Evolutionary conservation across 2,113 vertebrate species (phyloP).

Genomic region (Syngnathoides biaculeatus): DNA sequence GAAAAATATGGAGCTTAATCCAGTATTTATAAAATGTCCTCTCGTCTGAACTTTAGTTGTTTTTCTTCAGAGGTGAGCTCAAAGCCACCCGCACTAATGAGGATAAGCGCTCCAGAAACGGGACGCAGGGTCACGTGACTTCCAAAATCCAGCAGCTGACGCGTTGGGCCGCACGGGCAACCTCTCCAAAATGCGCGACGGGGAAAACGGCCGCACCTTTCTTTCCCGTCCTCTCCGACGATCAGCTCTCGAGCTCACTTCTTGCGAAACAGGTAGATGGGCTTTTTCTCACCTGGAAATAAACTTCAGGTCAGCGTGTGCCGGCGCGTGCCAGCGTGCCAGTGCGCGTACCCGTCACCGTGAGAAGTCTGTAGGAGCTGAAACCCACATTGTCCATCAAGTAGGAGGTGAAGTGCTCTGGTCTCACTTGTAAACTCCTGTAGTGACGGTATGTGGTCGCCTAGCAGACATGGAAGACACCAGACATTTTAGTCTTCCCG

Average conservation of each 20-base stretch:
- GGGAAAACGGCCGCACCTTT: background rate
- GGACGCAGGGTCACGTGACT: background rate
- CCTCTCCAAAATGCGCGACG: background rate
- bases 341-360: no score
- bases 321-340: conserved; percentile 70
- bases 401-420: conserved; percentile 80
- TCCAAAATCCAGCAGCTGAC: background rate
- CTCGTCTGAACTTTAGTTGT: background rate
- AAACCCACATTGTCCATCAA: conserved; percentile 83
- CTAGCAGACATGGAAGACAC: conserved; percentile 60
- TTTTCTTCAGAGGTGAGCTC: background rate
- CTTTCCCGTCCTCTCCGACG: no score
- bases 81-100: background rate
- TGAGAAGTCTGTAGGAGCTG: conserved; percentile 77
- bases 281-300: conserved; percentile 73
- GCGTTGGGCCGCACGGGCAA: no score
- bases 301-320: background rate
- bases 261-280: conserved; percentile 83
- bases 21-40: background rate
- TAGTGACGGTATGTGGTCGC: conserved; percentile 75
- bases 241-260: conserved; percentile 38
- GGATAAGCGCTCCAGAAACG: background rate
- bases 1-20: background rate
- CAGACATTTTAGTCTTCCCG: no score
- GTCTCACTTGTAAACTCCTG: conserved; percentile 75